phyloP scores from a whole-genome alignment of 2,113 vertebrate genomes.

The Ardeotis arabs region DNA sequence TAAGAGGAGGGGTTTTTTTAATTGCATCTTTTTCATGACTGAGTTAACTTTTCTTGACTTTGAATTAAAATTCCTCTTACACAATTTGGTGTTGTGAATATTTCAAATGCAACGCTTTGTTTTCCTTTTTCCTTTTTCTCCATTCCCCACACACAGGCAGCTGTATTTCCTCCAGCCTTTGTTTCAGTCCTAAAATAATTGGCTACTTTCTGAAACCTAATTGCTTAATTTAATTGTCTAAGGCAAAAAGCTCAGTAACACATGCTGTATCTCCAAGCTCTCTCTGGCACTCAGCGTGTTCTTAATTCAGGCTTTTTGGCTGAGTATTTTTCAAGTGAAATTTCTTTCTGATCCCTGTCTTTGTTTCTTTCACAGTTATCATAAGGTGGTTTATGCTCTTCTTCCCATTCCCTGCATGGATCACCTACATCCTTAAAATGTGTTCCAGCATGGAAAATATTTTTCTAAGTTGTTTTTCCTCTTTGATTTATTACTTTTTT shows the following conservation, averaged over 20 bases:
- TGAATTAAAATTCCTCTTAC: background rate
- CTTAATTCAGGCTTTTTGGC: background rate
- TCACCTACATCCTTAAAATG: background rate
- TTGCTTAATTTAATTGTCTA: constrained; percentile 17
- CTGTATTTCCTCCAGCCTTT: constrained; percentile 30
- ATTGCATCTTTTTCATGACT: background rate
- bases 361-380: background rate
- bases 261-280: background rate
- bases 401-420: background rate
- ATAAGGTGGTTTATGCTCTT: background rate
- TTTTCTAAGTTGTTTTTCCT: background rate
- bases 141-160: background rate
- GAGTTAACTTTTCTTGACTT: background rate
- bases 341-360: background rate
- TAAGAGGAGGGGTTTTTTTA: background rate
- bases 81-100: background rate
- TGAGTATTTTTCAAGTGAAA: background rate
- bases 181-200: constrained; percentile 2
- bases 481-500: background rate
- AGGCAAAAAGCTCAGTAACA: background rate
- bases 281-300: background rate
- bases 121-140: background rate
- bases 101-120: background rate
- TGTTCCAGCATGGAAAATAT: background rate
- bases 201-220: constrained; percentile 24